phyloP scores from a whole-genome alignment of 2,113 vertebrate species.

The Xerus inauris region DNA sequence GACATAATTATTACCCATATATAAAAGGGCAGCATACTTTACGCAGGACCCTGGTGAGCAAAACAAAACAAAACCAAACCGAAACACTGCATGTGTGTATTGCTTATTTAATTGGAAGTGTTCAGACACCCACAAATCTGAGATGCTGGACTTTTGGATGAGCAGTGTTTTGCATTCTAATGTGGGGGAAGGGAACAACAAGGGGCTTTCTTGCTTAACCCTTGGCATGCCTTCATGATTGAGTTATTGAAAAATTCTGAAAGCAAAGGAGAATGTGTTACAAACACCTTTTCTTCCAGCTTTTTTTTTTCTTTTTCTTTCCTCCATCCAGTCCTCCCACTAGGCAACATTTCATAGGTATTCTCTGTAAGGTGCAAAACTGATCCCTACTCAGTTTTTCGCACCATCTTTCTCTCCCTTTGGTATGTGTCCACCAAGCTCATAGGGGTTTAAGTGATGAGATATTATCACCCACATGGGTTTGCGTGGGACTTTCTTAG shows the following conservation, averaged over 20 bases:
- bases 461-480: conserved; percentile 78
- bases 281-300: neutral
- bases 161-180: neutral
- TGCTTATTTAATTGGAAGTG: conserved; percentile 29
- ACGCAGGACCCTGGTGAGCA: neutral
- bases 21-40: conserved; percentile 14
- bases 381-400: neutral
- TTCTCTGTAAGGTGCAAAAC: conserved; percentile 10
- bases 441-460: conserved; percentile 79
- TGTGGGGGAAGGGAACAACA: neutral
- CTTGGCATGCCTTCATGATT: neutral
- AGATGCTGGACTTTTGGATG: neutral
- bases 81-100: neutral
- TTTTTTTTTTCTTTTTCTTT: too few species aligned
- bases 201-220: conserved; percentile 26
- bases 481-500: conserved; percentile 83
- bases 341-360: conserved; percentile 5
- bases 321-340: neutral
- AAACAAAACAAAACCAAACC: conserved; percentile 18
- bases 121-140: neutral
- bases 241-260: neutral
- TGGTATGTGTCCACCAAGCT: conserved; percentile 66
- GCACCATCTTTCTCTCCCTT: neutral
- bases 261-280: conserved; percentile 9
- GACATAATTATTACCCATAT: neutral